Conservation (phyloP, 2,113 vertebrate genomes). For the Paracyprichromis sp. region DNA sequence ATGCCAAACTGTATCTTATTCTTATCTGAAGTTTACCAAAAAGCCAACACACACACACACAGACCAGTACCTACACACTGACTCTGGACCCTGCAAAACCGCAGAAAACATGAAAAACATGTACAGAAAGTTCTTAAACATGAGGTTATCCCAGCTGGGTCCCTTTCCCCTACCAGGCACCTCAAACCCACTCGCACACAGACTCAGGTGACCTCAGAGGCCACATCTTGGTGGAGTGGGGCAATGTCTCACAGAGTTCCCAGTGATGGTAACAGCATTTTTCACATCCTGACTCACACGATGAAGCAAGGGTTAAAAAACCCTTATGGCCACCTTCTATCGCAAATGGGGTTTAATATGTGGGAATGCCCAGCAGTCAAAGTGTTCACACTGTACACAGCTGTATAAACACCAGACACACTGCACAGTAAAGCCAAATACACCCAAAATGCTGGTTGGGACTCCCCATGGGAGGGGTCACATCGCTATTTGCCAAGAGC, state of each 20-base stretch:
- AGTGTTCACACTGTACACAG: background rate
- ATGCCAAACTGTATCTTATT: background rate
- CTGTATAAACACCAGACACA: background rate
- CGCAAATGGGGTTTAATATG: background rate
- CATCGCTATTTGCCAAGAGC: background rate
- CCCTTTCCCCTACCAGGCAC: background rate
- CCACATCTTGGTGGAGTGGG: background rate
- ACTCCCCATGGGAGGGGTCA: background rate
- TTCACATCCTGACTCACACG: background rate
- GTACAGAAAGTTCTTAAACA: background rate
- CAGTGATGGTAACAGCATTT: background rate
- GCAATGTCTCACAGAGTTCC: background rate
- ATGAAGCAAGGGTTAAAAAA: background rate
- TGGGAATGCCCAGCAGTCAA: background rate
- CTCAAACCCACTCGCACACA: background rate
- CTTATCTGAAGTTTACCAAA: background rate
- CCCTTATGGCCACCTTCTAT: background rate
- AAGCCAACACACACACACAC: background rate
- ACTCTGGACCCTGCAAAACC: background rate
- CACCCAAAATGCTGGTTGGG: background rate
- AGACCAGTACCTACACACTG: background rate
- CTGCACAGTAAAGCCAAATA: background rate
- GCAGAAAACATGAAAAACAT: background rate
- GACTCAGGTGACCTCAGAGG: background rate
- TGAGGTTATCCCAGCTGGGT: background rate